Conservation (phyloP, 2,113 vertebrate species). For the Chamaea fasciata region DNA sequence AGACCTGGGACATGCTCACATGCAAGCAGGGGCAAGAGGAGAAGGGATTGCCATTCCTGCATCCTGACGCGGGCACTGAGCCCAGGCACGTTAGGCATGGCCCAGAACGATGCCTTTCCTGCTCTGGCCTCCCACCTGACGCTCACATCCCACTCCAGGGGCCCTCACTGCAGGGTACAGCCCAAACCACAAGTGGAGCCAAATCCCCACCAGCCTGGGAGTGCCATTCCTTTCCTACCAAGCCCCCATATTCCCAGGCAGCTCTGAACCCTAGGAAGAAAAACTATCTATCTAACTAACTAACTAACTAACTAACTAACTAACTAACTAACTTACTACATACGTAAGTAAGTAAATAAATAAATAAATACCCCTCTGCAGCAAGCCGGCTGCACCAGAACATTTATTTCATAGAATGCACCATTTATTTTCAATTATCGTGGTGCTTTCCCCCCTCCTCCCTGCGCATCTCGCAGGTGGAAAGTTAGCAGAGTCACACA, state of each 20-base stretch:
- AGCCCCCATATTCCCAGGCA: neutral
- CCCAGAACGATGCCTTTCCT: neutral
- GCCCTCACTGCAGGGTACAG: neutral
- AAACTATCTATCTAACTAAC: neutral
- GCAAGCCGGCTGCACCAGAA: conserved; percentile 17
- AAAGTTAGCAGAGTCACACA: conserved; percentile 22
- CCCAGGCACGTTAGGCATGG: accelerated
- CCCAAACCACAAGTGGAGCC: neutral
- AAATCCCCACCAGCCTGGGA: neutral
- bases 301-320: neutral
- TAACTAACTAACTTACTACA: neutral
- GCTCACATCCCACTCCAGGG: neutral
- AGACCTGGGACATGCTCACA: neutral
- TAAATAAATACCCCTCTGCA: neutral
- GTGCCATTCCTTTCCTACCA: neutral
- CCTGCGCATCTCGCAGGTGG: neutral
- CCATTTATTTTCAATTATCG: conserved; percentile 71
- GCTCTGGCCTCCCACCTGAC: neutral
- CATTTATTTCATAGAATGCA: conserved; percentile 60
- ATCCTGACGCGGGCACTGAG: neutral
- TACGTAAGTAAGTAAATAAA: too few species aligned
- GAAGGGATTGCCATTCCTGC: neutral
- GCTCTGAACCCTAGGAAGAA: neutral
- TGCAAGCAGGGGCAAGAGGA: neutral
- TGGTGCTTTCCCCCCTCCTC: neutral